phyloP scores from a whole-genome alignment of 2,888 invertebrate genomes.

The Perdita meconis region DNA sequence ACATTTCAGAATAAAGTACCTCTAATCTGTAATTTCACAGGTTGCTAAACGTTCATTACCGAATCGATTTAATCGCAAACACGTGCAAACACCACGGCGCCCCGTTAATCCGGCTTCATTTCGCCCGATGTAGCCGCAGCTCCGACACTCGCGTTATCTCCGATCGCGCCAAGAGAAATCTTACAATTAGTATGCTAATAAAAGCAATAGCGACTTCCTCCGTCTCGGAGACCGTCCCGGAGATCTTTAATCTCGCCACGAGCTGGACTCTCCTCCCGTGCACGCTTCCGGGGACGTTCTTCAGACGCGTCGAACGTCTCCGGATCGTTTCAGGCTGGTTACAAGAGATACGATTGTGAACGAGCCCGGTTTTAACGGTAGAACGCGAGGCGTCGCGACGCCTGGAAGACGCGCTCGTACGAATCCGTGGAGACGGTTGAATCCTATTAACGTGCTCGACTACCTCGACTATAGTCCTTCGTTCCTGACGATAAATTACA shows the following conservation, averaged over 20 bases:
- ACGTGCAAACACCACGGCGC: conserved; percentile 3
- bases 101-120: conserved; percentile 20
- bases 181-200: conserved; percentile 55
- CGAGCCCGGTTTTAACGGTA: conserved; percentile 26
- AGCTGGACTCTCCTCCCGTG: background rate
- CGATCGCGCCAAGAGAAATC: conserved; percentile 31
- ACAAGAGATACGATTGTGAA: conserved; percentile 55
- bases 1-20: background rate
- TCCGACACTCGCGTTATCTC: conserved; percentile 16
- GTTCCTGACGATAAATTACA: conserved; percentile 56
- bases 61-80: conserved; percentile 16
- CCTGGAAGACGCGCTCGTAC: conserved; percentile 27
- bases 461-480: conserved; percentile 50
- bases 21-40: background rate
- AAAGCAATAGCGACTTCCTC: conserved; percentile 50
- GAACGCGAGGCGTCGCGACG: conserved; percentile 37
- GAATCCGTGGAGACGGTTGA: conserved; percentile 38
- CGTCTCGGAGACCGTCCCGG: background rate
- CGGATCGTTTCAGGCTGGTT: conserved; percentile 42
- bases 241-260: conserved; percentile 34
- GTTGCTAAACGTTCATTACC: background rate
- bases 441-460: conserved; percentile 65
- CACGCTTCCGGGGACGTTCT: conserved; percentile 10
- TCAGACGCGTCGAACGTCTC: conserved; percentile 24
- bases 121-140: background rate